Evolutionary conservation across 2,888 invertebrate species (phyloP), one percentile per base, ranked within the genome.

Genomic region (Minunthozetes semirufus): DNA sequence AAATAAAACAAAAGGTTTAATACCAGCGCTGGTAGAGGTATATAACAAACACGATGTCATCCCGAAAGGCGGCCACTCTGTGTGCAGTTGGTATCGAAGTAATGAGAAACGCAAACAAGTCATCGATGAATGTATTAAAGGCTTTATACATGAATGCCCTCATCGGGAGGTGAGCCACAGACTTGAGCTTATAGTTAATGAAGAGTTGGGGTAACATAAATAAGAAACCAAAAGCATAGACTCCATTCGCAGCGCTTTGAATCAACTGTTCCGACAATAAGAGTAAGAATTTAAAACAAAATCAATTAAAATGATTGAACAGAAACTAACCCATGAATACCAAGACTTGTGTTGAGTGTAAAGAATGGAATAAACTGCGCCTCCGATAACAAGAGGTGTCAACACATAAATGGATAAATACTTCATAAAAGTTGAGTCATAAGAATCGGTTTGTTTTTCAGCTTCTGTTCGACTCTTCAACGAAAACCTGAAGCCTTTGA

Each of bases 181-280:
- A 98, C 83, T 99, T 97, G 80, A 99, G 84, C 84, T 99, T 99
- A 85, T 99, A 99, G 85, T 99, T 99, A 80, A 99, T 99, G 82
- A 99, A 99, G 77, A 99, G 85, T 84, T 99, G 99, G 8, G 99
- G 99, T n/a, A 98, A 99, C 98, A 99, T 99, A 93, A 98, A 95
- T 76, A 99, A 99, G 83, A 99, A 99, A 77, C 99, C 96, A 87
- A 81, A 15, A 80, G n/a, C n/a, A n/a, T n/a, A n/a, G n/a, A n/a
- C n/a, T n/a, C n/a, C n/a, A n/a, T n/a, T n/a, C n/a, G n/a, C n/a
- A n/a, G n/a, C n/a, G n/a, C n/a, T n/a, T n/a, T n/a, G n/a, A n/a
- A n/a, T n/a, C 79, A 63, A 59, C 11, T 75, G 53, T 13, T 56
- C 22, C 22, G 13, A 25, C 22, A 25, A 22, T 13, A 56, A 9